Evolutionary conservation across 2,797 vertebrate genomes (phyloP), one percentile per base, ranked within the genome.

Genomic region (Eurystomus glaucurus): DNA sequence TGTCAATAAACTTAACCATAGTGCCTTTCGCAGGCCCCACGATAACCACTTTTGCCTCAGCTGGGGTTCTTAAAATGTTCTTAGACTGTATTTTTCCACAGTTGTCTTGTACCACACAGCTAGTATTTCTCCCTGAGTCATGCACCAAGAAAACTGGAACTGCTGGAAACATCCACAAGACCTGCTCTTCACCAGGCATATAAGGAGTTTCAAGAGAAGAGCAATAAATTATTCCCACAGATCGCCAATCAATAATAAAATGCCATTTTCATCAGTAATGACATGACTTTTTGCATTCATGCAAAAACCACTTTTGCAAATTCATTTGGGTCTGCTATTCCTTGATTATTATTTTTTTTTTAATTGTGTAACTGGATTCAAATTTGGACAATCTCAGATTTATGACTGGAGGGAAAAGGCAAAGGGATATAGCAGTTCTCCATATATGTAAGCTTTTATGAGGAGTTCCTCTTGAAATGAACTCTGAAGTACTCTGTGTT

Each of bases 1-100:
- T 93, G 91, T 77, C 95, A 96, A 94, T 97, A 95, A 97, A 96
- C 92, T 94, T 61, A 87, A 75, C 57, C 66, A 61, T 81, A 48
- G 50, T 77, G 69, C 77, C 17, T 95, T 97, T 95, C 81, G 87
- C 74, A 31, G 35, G n/a, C 55, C 92, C 91, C 91, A 33, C 0
- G 74, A 60, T 22, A 89, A 28, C 45, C 29, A 60, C 84, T 96
- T 94, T 61, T 82, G 14, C 66, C 80, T 91, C 11, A 35, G 50
- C 70, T 82, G 80, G 74, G 23, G 31, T 69, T 86, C 76, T 88
- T 76, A 69, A 86, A 94, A 76, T 66, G 61, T 58, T 93, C 83
- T 76, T 78, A 62, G 41, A 19, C 46, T 80, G 35, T 74, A 13
- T 89, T 96, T 94, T 88, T 93, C 68, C 80, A 74, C 83, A 70